These are phyloP conservation scores for Smittia aterrima DNA, from an alignment of 2,888 invertebrate species.

Conservation along the genomic window DNA sequence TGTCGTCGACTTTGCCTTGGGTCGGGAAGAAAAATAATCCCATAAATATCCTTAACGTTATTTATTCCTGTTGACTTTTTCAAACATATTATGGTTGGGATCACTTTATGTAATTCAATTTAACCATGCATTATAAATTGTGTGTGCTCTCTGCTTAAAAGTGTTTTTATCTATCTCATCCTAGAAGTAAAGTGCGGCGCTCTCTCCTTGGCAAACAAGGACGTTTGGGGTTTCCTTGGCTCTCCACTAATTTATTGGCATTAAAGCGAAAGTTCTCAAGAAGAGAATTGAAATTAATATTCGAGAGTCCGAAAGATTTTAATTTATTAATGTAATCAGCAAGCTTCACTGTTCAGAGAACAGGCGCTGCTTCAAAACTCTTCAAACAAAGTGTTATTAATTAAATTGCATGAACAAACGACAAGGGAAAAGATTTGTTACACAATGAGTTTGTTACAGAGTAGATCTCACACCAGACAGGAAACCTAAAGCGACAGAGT, in stretches of 20 bases:
- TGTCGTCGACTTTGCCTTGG: not conserved
- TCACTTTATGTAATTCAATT: constrained; percentile 38
- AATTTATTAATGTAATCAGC: too few species aligned
- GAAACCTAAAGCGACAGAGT: not conserved
- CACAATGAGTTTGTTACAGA: too few species aligned
- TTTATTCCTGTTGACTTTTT: constrained; percentile 26
- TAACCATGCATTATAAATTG: constrained; percentile 34
- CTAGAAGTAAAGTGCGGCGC: constrained; percentile 12
- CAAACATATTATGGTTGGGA: constrained; percentile 30
- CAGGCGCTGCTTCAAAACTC: too few species aligned
- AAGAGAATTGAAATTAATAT: too few species aligned
- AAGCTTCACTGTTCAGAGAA: too few species aligned
- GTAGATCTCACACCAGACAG: too few species aligned
- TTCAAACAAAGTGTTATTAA: too few species aligned
- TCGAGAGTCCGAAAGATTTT: too few species aligned
- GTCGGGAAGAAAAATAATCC: not conserved
- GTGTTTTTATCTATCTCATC: constrained; percentile 28
- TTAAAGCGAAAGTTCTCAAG: not conserved
- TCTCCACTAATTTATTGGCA: constrained; percentile 29
- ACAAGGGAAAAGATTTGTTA: too few species aligned
- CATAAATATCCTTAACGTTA: constrained; percentile 23
- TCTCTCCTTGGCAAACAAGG: constrained; percentile 33
- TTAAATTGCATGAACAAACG: too few species aligned
- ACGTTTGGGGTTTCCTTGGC: constrained; percentile 31
- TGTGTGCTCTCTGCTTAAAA: not conserved